Evolutionary conservation across 2,888 invertebrate genomes (phyloP).

Genomic region (Metopia argyrocephala): DNA sequence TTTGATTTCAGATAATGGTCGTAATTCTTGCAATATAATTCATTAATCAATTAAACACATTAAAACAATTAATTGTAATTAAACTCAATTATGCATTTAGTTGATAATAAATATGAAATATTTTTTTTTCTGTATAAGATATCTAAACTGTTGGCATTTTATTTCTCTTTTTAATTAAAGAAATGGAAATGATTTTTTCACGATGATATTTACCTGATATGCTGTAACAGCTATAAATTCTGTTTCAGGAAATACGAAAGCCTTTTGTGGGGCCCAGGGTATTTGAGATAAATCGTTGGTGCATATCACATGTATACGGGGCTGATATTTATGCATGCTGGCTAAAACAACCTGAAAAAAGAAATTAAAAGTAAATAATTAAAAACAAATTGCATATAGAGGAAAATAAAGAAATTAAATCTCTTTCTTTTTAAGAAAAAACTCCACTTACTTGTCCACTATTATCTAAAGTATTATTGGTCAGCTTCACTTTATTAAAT

Average conservation of each 20-base stretch:
- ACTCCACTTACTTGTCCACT: slow-evolving; percentile 85
- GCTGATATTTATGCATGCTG: slow-evolving; percentile 98
- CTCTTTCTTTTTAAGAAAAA: neutral
- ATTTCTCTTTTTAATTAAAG: too few relatives aligned
- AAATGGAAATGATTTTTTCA: too few relatives aligned
- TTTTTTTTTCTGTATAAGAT: too few relatives aligned
- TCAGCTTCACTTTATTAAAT: slow-evolving; percentile 91
- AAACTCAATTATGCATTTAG: too few relatives aligned
- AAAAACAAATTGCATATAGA: too few relatives aligned
- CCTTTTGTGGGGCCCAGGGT: slow-evolving; percentile 85
- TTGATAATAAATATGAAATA: too few relatives aligned
- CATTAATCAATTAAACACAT: too few relatives aligned
- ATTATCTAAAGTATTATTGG: slow-evolving; percentile 90
- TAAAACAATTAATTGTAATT: too few relatives aligned
- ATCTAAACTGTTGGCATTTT: too few relatives aligned
- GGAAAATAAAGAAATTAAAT: neutral
- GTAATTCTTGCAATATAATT: too few relatives aligned
- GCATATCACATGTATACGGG: slow-evolving; percentile 90
- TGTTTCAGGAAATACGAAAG: slow-evolving; percentile 87
- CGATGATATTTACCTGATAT: slow-evolving; percentile 84
- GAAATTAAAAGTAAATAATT: slow-evolving; percentile 58
- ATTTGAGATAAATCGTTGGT: slow-evolving; percentile 85
- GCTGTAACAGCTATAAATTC: slow-evolving; percentile 98
- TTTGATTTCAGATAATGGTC: too few relatives aligned
- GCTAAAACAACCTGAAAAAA: slow-evolving; percentile 93